These are phyloP conservation scores for Procambarus clarkii DNA, from an alignment of 1,140 invertebrate species.

Conservation along the genomic window DNA sequence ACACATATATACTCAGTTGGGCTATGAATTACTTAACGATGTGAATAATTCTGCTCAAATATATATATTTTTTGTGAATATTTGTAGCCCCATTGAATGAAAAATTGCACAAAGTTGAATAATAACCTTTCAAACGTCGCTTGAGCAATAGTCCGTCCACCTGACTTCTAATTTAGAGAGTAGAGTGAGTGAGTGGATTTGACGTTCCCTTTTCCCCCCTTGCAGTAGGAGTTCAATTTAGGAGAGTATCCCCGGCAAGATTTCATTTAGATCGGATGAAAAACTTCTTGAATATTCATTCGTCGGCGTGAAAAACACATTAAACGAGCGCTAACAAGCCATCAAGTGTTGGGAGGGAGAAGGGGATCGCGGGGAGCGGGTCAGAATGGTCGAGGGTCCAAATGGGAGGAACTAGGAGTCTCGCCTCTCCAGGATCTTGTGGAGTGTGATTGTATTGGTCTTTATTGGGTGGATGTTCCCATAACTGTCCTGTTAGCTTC, in stretches of 20 bases:
- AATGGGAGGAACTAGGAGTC: no score
- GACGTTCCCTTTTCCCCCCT: background rate
- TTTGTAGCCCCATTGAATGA: no score
- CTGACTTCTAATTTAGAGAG: no score
- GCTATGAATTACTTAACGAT: no score
- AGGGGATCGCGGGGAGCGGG: no score
- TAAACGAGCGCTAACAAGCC: slow-evolving; percentile 64
- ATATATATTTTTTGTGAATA: no score
- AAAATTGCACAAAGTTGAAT: no score
- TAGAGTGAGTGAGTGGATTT: background rate
- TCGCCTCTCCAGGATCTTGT: background rate
- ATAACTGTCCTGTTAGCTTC: slow-evolving; percentile 50
- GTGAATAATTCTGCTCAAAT: no score
- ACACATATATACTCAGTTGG: no score
- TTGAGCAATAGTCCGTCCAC: no score
- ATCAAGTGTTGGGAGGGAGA: slow-evolving; percentile 22
- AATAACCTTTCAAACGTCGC: no score
- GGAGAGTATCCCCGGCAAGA: slow-evolving; percentile 57
- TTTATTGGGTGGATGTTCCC: slow-evolving; percentile 57
- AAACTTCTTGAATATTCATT: slow-evolving; percentile 61
- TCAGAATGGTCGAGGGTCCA: no score
- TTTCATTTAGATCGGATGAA: slow-evolving; percentile 67
- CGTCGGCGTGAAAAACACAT: slow-evolving; percentile 60
- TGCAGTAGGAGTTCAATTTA: slow-evolving; percentile 25
- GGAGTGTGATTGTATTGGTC: slow-evolving; percentile 11